Conservation (phyloP, 2,888 invertebrate species). For the Philhelius pedissequus region DNA sequence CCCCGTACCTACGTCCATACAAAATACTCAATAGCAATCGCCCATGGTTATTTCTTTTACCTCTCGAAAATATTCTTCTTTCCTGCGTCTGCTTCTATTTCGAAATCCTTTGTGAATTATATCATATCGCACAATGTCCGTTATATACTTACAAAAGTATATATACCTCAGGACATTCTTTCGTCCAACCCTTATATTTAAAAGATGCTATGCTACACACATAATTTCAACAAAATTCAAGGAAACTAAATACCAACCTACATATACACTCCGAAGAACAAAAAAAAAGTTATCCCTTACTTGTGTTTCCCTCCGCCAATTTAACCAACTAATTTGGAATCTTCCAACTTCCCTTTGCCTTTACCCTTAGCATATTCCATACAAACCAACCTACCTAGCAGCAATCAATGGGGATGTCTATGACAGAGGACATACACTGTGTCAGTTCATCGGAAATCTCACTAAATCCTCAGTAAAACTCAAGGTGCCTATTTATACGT, state of each 20-base stretch:
- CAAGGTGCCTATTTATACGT: background rate
- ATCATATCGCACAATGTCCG: background rate
- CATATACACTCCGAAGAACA: background rate
- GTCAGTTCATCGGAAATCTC: conserved; percentile 57
- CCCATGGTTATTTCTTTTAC: too few species aligned
- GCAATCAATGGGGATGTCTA: too few species aligned
- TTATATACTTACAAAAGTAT: background rate
- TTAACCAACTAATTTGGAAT: conserved; percentile 38
- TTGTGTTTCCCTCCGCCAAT: conserved; percentile 47
- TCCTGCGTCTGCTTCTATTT: too few species aligned
- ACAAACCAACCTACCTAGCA: too few species aligned
- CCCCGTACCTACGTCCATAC: too few species aligned
- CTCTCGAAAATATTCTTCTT: too few species aligned
- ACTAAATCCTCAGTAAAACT: conserved; percentile 25
- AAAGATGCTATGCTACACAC: conserved; percentile 1
- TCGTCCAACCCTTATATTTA: conserved; percentile 22
- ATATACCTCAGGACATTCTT: conserved; percentile 29
- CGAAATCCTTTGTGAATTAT: background rate
- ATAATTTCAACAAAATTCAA: conserved; percentile 14
- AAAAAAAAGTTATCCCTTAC: conserved; percentile 49
- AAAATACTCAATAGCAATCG: too few species aligned
- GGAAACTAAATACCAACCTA: background rate
- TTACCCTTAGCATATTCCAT: too few species aligned
- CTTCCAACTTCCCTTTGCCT: background rate
- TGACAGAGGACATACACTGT: conserved; percentile 23